Base-by-base conservation (phyloP, 2,888 invertebrate genomes). In the Helobdella robusta region DNA sequence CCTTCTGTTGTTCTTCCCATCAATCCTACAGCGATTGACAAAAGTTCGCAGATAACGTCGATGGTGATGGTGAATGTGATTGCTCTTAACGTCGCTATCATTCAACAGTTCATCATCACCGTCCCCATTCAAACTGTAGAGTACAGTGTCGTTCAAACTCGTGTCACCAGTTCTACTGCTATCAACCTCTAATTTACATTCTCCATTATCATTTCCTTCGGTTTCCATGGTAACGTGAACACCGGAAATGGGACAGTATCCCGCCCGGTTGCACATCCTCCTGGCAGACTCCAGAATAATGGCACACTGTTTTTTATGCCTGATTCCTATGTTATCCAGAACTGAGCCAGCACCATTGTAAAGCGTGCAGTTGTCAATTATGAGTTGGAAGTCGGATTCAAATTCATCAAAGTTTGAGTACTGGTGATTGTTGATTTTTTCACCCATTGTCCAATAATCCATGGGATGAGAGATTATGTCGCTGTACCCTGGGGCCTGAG, bases 261-360 rank as follows among this genome's bases (percentile, higher is more conserved):
- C 52, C 15, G 61, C 60, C 15, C 56, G 23, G 58, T 64, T 46
- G 15, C 20, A 59, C 58, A 65, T 59, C 23, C 50, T 44, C 0
- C 59, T 6, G 18, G 60, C 65, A 23, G 60, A 20, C 34, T 32
- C 46, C 34, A 65, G 52, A 52, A 64, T 64, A 4, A 44, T 34
- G 1, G 63, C 32, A 56, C 56, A 56, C 56, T 56, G 89, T 72
- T 93, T 93, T 46, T 89, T 85, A 86, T 95, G 88, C 75, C 88
- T 88, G 1, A 89, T 82, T 0, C 89, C 94, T 1, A 91, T 88
- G 64, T 89, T 86, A 79, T 93, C 94, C 79, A 91, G 95, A 66
- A 93, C 88, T 0, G 94, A 94, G 73, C 94, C 93, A 76, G 90
- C 89, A 70, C 89, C 87, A 78, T 98, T 98, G 78, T 97, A 98